Base-by-base conservation (phyloP, 2,113 vertebrate genomes). In the Oryctolagus cuniculus region DNA sequence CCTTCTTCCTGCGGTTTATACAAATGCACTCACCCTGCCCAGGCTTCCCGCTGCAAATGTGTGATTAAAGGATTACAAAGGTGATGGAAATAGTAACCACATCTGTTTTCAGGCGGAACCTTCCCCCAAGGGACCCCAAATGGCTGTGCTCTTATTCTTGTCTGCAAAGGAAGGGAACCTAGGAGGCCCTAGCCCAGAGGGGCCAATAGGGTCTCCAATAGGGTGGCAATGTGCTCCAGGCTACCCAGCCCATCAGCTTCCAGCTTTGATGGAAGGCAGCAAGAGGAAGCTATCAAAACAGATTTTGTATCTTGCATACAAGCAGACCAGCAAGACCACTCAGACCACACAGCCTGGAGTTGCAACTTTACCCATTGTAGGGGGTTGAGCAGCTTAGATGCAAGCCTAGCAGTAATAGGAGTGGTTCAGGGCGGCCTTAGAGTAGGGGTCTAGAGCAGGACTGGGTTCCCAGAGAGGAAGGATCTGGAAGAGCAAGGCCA, bases 21-120 rank as follows among this genome's bases (percentile, higher is more conserved):
- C 95, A 96, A 94, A 96, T 77, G 92, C 88, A 93, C 93, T 97
- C 70, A 86, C 86, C 95, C 93, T 95, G 85, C 85, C 90, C 85
- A 70, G 92, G 70, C 44, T 95, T 75, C 95, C 95, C 90, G 81
- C 95, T 96, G 96, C 78, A 93, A 93, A 92, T 89, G 86, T 95
- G 95, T 97, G 97, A 97, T 97, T 96, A 97, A 94, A 94, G 92
- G 95, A 96, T 97, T 97, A 96, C 93, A 96, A 94, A 95, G 90
- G 93, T 95, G 93, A 97, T 96, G 86, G 78, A 97, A 97, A 97
- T 93, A 97, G 96, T 95, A 95, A 97, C 95, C 95, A 96, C 0
- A 36, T 93, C 95, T 96, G 82, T 96, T 96, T 96, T 92, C 95
- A 97, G 82, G 92, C 55, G 74, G 85, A 89, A 78, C 44, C 69